Conservation (phyloP, 2,797 vertebrate species). For the Novumbra hubbsi region DNA sequence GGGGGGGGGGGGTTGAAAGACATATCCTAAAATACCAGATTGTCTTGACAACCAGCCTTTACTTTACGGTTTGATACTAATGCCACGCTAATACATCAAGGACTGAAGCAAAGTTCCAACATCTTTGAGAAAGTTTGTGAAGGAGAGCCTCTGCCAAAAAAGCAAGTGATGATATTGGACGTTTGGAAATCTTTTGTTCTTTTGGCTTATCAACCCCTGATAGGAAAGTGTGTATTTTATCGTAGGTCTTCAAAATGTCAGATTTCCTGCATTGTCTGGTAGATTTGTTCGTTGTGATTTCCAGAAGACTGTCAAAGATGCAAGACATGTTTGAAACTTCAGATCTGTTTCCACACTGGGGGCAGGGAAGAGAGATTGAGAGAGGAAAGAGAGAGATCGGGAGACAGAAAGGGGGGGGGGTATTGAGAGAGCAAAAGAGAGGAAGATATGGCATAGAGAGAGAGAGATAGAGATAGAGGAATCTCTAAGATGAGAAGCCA, state of each 20-base stretch:
- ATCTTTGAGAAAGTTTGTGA: constrained; percentile 59
- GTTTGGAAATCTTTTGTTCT: constrained; percentile 67
- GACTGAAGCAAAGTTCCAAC: constrained; percentile 61
- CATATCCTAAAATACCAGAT: constrained; percentile 19
- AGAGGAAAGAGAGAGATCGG: not conserved
- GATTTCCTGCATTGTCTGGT: constrained; percentile 61
- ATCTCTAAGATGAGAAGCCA: constrained; percentile 46
- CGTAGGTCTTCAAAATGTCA: constrained; percentile 62
- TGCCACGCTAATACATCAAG: constrained; percentile 45
- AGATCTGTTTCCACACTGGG: constrained; percentile 69
- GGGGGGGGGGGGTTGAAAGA: no score
- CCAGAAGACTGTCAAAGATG: constrained; percentile 72
- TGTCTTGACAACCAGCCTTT: constrained; percentile 40
- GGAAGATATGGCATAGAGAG: not conserved
- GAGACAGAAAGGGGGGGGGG: not conserved
- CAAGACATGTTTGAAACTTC: constrained; percentile 60
- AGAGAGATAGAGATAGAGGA: constrained; percentile 43
- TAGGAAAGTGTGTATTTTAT: constrained; percentile 64
- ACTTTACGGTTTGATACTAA: constrained; percentile 65
- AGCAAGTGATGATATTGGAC: constrained; percentile 61
- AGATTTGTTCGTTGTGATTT: constrained; percentile 71
- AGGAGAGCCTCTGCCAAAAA: constrained; percentile 64
- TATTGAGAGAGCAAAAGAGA: not conserved
- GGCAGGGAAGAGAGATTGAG: constrained; percentile 36
- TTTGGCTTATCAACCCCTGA: constrained; percentile 65